Evolutionary conservation across 2,888 invertebrate species (phyloP).

Genomic region (Lottia scabra): DNA sequence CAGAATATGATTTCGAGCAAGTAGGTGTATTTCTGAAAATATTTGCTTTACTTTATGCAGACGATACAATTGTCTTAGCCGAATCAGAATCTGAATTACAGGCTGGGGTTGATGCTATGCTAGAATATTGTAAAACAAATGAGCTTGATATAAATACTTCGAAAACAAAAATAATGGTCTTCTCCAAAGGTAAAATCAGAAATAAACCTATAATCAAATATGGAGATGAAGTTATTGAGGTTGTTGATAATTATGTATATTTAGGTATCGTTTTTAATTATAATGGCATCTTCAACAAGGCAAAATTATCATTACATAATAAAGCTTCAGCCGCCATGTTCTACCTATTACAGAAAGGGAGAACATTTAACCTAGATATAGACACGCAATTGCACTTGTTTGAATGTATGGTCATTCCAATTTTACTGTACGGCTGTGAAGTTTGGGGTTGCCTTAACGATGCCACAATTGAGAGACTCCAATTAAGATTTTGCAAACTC

Average conservation of each 20-base stretch:
- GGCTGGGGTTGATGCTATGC: conserved; percentile 11
- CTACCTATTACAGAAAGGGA: not conserved
- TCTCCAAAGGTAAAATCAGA: conserved; percentile 6
- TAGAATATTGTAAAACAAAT: conserved; percentile 12
- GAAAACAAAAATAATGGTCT: conserved; percentile 15
- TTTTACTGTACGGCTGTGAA: not conserved
- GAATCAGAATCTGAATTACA: conserved; percentile 14
- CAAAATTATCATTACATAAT: conserved; percentile 2
- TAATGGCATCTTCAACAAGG: not conserved
- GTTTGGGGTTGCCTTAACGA: not conserved
- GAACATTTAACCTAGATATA: not conserved
- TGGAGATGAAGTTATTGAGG: conserved; percentile 7
- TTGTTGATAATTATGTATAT: conserved; percentile 15
- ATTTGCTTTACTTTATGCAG: conserved; percentile 18
- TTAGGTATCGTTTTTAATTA: conserved; percentile 11
- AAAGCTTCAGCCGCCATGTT: conserved; percentile 12
- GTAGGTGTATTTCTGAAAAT: conserved; percentile 3
- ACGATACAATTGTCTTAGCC: conserved; percentile 17
- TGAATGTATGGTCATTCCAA: not conserved
- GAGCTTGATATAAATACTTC: conserved; percentile 12
- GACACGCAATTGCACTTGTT: not conserved
- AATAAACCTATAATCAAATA: not conserved
- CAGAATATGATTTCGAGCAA: not conserved
- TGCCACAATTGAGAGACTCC: too few relatives aligned
- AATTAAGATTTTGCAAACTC: too few relatives aligned